Conservation (phyloP, 2,888 invertebrate genomes). For the Salpingus planirostris region DNA sequence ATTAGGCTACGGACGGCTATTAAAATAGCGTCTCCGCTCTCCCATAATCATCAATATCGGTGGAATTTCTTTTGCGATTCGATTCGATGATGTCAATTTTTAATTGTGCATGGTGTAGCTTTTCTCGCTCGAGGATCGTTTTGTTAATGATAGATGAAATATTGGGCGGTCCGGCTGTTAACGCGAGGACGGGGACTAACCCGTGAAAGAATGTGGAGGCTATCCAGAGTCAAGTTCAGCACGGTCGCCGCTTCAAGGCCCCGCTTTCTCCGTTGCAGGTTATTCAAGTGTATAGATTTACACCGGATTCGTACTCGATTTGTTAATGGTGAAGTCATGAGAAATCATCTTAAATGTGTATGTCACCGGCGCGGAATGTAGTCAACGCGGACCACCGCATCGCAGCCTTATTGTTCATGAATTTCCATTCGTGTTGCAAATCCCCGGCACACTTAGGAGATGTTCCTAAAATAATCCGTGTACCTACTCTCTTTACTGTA, state of each 20-base stretch:
- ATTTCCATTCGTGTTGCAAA: conserved; percentile 12
- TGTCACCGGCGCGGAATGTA: conserved; percentile 13
- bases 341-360: conserved; percentile 14
- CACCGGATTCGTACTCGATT: conserved; percentile 17
- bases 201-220: conserved; percentile 22
- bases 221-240: conserved; percentile 24
- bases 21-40: too few species aligned
- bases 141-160: too few species aligned
- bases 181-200: too few species aligned
- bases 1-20: too few species aligned
- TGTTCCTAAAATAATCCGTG: conserved; percentile 6
- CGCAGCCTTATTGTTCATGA: conserved; percentile 8
- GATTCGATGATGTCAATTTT: too few species aligned
- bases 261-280: conserved; percentile 23
- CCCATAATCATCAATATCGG: too few species aligned
- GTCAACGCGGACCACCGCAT: conserved; percentile 6
- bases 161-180: too few species aligned
- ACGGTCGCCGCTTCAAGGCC: conserved; percentile 23
- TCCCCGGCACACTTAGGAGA: conserved; percentile 10
- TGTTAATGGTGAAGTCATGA: conserved; percentile 15
- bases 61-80: too few species aligned
- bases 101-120: too few species aligned
- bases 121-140: too few species aligned
- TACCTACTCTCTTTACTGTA: conserved; percentile 1
- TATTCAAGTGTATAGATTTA: conserved; percentile 13